phyloP scores from a whole-genome alignment of 2,797 vertebrate genomes.

The Heliangelus exortis region DNA sequence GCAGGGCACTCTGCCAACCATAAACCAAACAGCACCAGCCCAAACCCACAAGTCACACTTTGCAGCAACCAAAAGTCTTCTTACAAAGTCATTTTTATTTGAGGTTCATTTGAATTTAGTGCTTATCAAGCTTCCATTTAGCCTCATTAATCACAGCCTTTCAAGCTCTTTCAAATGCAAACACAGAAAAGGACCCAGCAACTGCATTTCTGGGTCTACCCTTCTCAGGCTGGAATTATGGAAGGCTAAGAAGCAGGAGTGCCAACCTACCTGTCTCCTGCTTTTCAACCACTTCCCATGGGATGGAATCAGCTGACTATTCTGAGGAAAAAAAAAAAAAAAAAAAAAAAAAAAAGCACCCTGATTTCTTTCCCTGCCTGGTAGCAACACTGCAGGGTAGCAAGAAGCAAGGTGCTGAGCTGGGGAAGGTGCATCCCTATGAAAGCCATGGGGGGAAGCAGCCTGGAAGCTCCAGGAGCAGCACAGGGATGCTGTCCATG shows the following conservation, averaged over 20 bases:
- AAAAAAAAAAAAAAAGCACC: not conserved
- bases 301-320: conserved; percentile 24
- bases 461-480: not conserved
- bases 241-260: conserved; percentile 56
- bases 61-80: not conserved
- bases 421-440: not conserved
- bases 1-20: not conserved
- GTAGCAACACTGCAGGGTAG: not conserved
- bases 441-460: not conserved
- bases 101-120: conserved; percentile 18
- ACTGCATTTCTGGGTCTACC: conserved; percentile 54
- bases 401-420: not conserved
- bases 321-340: not conserved
- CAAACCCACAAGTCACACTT: not conserved
- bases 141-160: conserved; percentile 74
- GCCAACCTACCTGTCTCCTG: conserved; percentile 39
- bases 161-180: conserved; percentile 71
- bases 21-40: rapidly evolving
- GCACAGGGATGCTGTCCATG: not conserved
- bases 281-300: conserved; percentile 38
- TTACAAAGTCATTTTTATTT: conserved; percentile 47
- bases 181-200: conserved; percentile 62
- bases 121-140: conserved; percentile 60
- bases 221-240: not conserved
- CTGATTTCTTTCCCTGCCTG: not conserved